phyloP scores from a whole-genome alignment of 2,797 vertebrate species.

The Coccyzus lansbergi region DNA sequence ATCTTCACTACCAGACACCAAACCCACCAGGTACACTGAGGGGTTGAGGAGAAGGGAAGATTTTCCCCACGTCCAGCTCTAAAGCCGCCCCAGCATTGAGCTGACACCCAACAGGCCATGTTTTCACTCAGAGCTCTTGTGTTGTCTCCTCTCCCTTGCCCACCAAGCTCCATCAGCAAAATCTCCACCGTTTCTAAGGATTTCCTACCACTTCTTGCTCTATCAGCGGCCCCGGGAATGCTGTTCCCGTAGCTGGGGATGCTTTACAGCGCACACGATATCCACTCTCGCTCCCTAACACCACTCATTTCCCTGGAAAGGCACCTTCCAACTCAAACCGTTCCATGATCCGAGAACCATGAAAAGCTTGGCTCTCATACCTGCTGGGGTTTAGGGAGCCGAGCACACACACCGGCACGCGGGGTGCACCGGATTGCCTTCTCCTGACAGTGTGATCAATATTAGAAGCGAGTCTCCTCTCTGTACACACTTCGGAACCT shows the following conservation, averaged over 20 bases:
- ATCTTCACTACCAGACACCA: background rate
- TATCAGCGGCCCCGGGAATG: rapidly evolving
- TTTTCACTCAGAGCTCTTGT: background rate
- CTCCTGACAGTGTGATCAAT: background rate
- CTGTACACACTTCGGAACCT: rapidly evolving
- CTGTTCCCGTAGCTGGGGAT: rapidly evolving
- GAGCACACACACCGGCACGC: background rate
- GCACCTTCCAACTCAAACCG: no score
- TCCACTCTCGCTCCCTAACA: background rate
- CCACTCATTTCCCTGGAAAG: rapidly evolving
- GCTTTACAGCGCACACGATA: rapidly evolving
- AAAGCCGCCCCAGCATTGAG: background rate
- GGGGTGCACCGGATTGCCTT: background rate
- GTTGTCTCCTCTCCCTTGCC: background rate
- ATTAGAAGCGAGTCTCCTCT: background rate
- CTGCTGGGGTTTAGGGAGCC: background rate
- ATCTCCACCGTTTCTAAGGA: rapidly evolving
- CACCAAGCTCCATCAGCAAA: rapidly evolving
- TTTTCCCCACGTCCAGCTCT: background rate
- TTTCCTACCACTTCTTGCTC: rapidly evolving
- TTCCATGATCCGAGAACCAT: rapidly evolving
- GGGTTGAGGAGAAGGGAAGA: background rate
- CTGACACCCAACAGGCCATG: background rate
- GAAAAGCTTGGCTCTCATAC: rapidly evolving
- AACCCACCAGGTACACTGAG: background rate